A percentile compares a stretch with the other conserved stretches of the same genome.
Evolutionary conservation across 2,888 invertebrate species (phyloP).

Genomic region (Timandra comae): DNA sequence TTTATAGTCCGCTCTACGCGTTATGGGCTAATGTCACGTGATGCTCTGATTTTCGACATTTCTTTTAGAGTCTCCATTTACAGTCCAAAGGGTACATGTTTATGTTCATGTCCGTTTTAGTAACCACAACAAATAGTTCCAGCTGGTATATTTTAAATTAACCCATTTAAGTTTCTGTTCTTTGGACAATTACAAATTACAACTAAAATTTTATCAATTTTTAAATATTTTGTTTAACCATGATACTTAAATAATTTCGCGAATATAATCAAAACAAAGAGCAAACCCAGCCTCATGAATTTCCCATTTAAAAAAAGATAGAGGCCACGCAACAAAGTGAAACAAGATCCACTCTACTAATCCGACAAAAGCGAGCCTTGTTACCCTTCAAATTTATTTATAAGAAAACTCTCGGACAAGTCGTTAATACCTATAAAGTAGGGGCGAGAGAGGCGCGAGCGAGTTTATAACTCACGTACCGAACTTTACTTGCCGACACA

Average conservation of each 20-base stretch:
- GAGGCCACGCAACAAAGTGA: slow-evolving; percentile 73
- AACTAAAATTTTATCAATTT: too few relatives aligned
- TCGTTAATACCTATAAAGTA: slow-evolving; percentile 78
- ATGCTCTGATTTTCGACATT: slow-evolving; percentile 43
- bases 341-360: slow-evolving; percentile 77
- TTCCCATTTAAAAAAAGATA: slow-evolving; percentile 63
- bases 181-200: too few relatives aligned
- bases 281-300: slow-evolving; percentile 49
- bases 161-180: too few relatives aligned
- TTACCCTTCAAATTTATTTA: slow-evolving; percentile 78
- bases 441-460: slow-evolving; percentile 76
- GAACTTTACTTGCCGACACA: slow-evolving; percentile 77
- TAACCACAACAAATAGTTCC: too few relatives aligned
- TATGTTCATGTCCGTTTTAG: too few relatives aligned
- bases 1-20: slow-evolving; percentile 69
- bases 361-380: slow-evolving; percentile 77
- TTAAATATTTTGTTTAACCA: neutral
- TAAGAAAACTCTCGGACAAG: slow-evolving; percentile 78
- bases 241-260: neutral
- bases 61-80: slow-evolving; percentile 13
- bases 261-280: slow-evolving; percentile 35
- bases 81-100: too few relatives aligned
- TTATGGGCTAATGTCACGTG: slow-evolving; percentile 71
- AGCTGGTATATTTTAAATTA: too few relatives aligned
- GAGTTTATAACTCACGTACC: slow-evolving; percentile 78